A percentile compares a stretch with the other conserved stretches of the same genome.
Conservation (phyloP, 2,888 invertebrate genomes). For the Eugnorisma glareosa region DNA sequence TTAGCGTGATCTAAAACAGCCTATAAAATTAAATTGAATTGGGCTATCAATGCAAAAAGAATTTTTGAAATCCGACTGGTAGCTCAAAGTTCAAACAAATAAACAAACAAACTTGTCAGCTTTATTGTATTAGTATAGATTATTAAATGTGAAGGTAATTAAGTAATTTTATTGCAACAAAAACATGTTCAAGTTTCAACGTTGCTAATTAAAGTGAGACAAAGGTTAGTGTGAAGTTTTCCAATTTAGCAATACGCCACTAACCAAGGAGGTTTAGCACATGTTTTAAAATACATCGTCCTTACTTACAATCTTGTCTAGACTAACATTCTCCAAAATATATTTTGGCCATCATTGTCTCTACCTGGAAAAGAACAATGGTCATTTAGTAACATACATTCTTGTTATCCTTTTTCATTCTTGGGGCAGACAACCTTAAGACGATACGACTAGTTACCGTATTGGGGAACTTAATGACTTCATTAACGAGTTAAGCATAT, state of each 20-base stretch:
- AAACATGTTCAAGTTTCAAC: constrained; percentile 1
- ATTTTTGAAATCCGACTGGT: too few species aligned
- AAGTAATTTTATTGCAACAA: not conserved
- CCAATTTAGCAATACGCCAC: constrained; percentile 1
- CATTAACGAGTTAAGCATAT: constrained; percentile 25
- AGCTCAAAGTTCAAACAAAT: too few species aligned
- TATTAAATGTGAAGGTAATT: too few species aligned
- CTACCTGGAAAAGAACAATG: constrained; percentile 17
- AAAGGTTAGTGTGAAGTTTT: not conserved
- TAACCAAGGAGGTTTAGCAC: constrained; percentile 5
- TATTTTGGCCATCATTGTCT: not conserved
- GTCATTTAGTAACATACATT: not conserved
- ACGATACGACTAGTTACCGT: constrained; percentile 11
- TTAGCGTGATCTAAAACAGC: too few species aligned
- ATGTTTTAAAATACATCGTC: not conserved
- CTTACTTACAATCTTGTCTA: constrained; percentile 1
- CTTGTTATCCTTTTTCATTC: constrained; percentile 7
- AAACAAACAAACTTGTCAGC: too few species aligned
- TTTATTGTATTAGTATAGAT: not conserved
- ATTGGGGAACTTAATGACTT: constrained; percentile 37
- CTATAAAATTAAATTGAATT: too few species aligned
- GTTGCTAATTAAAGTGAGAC: constrained; percentile 3
- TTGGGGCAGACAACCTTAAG: constrained; percentile 23
- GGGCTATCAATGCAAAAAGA: too few species aligned
- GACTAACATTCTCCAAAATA: constrained; percentile 1